Conservation (phyloP, 2,113 vertebrate species). For the Callospermophilus lateralis region DNA sequence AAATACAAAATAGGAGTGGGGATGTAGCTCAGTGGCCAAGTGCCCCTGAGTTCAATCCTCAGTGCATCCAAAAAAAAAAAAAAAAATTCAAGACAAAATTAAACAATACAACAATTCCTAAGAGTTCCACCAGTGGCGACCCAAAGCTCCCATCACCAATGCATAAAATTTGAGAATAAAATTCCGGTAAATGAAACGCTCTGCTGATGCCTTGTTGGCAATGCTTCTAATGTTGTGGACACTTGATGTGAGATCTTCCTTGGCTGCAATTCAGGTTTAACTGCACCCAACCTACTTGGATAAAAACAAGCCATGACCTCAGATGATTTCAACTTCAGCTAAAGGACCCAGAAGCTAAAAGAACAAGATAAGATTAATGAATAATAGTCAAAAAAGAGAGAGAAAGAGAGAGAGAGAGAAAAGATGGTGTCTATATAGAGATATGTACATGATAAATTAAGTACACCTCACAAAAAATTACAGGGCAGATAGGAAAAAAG, state of each 20-base stretch:
- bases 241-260: conserved; percentile 51
- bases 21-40: no score
- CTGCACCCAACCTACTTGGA: conserved; percentile 22
- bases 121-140: background rate
- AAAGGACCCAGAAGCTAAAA: conserved; percentile 57
- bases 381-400: background rate
- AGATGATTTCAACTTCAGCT: conserved; percentile 44
- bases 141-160: background rate
- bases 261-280: conserved; percentile 41
- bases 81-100: conserved; percentile 27
- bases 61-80: background rate
- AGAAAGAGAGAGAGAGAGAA: background rate
- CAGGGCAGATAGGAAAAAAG: background rate
- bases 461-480: background rate
- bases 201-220: background rate
- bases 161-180: conserved; percentile 56
- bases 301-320: conserved; percentile 50
- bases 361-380: conserved; percentile 69
- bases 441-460: conserved; percentile 8
- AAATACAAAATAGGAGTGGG: no score
- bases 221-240: conserved; percentile 2
- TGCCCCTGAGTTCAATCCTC: no score
- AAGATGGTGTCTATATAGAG: background rate
- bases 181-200: background rate
- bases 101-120: background rate